Conservation (phyloP, 2,797 vertebrate species). For the Paguma larvata region DNA sequence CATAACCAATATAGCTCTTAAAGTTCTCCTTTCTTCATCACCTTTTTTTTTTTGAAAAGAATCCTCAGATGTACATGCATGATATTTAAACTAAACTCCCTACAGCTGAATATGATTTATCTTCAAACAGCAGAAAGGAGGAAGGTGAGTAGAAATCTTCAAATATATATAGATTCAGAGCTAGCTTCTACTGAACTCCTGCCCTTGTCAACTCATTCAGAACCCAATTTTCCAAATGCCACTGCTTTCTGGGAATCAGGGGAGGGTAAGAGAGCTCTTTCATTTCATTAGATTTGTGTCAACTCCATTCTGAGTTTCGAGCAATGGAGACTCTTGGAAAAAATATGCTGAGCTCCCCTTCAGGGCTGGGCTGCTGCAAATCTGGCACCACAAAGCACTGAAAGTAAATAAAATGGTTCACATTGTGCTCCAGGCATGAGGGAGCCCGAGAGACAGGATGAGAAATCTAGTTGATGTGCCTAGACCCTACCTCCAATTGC, state of each 20-base stretch:
- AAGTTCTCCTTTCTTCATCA: background rate
- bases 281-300: slow-evolving; percentile 77
- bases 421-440: background rate
- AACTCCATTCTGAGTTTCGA: slow-evolving; percentile 63
- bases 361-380: background rate
- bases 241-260: slow-evolving; percentile 60
- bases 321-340: slow-evolving; percentile 66
- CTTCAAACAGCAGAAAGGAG: slow-evolving; percentile 58
- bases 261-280: slow-evolving; percentile 49
- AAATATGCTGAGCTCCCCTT: slow-evolving; percentile 49
- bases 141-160: slow-evolving; percentile 56
- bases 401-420: slow-evolving; percentile 62
- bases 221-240: slow-evolving; percentile 78
- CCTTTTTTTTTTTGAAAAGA: background rate
- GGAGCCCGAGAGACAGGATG: background rate
- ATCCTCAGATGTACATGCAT: slow-evolving; percentile 3
- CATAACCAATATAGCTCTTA: background rate
- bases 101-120: slow-evolving; percentile 67
- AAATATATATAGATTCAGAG: slow-evolving; percentile 55
- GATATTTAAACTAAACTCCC: slow-evolving; percentile 72
- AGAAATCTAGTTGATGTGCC: background rate
- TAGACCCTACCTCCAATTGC: background rate
- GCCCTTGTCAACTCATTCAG: slow-evolving; percentile 68
- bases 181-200: slow-evolving; percentile 58
- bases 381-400: background rate